Evolutionary conservation across 2,888 invertebrate genomes (phyloP), one percentile per base, ranked within the genome.

Genomic region (Orchestes rusci): DNA sequence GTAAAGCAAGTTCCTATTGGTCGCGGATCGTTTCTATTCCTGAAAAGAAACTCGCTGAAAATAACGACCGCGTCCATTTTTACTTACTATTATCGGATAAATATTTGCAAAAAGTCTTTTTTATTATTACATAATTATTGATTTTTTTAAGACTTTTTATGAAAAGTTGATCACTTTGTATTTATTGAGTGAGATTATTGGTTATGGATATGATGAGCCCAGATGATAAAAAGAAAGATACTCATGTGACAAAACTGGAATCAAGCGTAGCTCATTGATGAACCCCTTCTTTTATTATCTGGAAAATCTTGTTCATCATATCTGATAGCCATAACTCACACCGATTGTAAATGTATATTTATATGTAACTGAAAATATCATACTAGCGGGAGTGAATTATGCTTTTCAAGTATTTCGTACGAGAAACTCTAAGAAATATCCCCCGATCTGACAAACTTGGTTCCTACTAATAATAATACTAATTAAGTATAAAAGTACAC

Each of bases 1-100:
- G 68, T 69, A 68, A 69, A 69, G 68, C 69, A 69, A 69, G 69
- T 69, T 69, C 69, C 69, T 69, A 69, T 65, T 42, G 61, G 66
- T 63, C 60, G 65, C 61, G 64, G 62, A 58, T 56, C 57, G 56
- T 55, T 56, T 23, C 45, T 66, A 67, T 68, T 67, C 67, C 67
- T 68, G 53, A 62, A 8, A 17, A 32, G 16, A 33, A 43, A 43
- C 60, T 56, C 65, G 61, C 63, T 61, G 64, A 62, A 59, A 30
- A 31, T 15, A 56, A 60, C 29, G 42, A 18, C 57, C 61, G 60
- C 60, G 64, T 62, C 63, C 65, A 64, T 64, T 68, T 67, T 69
- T 70, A 63, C 61, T 62, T 59, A 62, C 13, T 27, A 38, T 38
- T 38, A 38, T 28, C 28, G 28, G 27, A 38, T 38, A 16, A 34